Conservation (phyloP, 2,888 invertebrate species). For the Anodontia alba region DNA sequence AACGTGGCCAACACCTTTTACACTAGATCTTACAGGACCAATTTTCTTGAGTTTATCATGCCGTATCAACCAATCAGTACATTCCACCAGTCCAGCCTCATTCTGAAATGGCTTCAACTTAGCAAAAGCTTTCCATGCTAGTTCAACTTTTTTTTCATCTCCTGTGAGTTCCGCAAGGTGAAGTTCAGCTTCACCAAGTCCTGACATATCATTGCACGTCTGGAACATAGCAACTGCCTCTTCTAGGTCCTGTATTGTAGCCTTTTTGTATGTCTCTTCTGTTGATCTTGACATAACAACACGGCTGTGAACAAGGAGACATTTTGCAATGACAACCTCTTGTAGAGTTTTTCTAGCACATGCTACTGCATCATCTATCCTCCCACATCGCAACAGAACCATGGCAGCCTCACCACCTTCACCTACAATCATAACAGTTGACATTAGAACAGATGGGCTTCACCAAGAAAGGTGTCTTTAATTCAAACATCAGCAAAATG, state of each 20-base stretch:
- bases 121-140: conserved; percentile 62
- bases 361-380: conserved; percentile 56
- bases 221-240: conserved; percentile 57
- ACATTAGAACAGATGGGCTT: too few relatives aligned
- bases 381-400: conserved; percentile 63
- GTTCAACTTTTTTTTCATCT: conserved; percentile 35
- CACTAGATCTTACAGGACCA: conserved; percentile 15
- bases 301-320: conserved; percentile 59
- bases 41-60: conserved; percentile 20
- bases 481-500: too few relatives aligned
- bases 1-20: conserved; percentile 60
- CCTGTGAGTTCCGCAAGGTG: conserved; percentile 41
- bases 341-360: conserved; percentile 60
- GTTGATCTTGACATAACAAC: conserved; percentile 46
- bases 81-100: conserved; percentile 67
- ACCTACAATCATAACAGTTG: too few relatives aligned
- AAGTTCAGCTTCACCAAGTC: conserved; percentile 53
- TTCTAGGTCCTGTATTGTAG: conserved; percentile 32
- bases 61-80: conserved; percentile 58
- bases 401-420: conserved; percentile 58
- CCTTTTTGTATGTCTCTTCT: conserved; percentile 7
- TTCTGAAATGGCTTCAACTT: conserved; percentile 58
- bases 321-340: conserved; percentile 61
- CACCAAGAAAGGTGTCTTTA: too few relatives aligned
- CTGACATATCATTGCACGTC: conserved; percentile 38